Conservation (phyloP, 1,140 invertebrate genomes). For the Paraescarpia echinospica region DNA sequence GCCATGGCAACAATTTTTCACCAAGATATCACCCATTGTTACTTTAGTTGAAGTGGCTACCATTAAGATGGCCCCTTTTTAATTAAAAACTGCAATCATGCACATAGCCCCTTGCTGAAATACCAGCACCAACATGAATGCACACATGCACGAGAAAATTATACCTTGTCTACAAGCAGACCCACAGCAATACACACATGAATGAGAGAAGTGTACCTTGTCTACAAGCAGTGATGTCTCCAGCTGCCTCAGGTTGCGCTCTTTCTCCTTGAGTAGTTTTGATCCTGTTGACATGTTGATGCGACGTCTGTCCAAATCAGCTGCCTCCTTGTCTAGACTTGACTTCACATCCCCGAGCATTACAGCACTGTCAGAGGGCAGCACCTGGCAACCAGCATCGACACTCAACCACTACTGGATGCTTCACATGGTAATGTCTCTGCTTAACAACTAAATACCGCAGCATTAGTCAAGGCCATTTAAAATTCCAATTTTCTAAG, state of each 20-base stretch:
- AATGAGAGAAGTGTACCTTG: slow-evolving; percentile 9
- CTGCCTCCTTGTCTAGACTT: slow-evolving; percentile 45
- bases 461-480: no score
- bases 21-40: no score
- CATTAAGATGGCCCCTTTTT: no score
- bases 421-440: neutral
- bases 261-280: slow-evolving; percentile 48
- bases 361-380: neutral
- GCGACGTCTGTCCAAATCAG: slow-evolving; percentile 45
- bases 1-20: no score
- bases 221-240: slow-evolving; percentile 18
- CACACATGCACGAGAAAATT: no score
- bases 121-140: neutral
- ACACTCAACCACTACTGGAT: neutral
- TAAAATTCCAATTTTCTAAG: no score
- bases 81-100: no score
- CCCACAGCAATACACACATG: neutral
- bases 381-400: neutral
- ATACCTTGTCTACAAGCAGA: neutral
- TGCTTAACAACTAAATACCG: no score
- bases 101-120: no score
- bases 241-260: slow-evolving; percentile 44
- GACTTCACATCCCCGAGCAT: slow-evolving; percentile 46
- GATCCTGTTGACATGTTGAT: slow-evolving; percentile 46
- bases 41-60: no score